Conservation (phyloP, 2,888 invertebrate genomes). For the Lapara coniferarum region DNA sequence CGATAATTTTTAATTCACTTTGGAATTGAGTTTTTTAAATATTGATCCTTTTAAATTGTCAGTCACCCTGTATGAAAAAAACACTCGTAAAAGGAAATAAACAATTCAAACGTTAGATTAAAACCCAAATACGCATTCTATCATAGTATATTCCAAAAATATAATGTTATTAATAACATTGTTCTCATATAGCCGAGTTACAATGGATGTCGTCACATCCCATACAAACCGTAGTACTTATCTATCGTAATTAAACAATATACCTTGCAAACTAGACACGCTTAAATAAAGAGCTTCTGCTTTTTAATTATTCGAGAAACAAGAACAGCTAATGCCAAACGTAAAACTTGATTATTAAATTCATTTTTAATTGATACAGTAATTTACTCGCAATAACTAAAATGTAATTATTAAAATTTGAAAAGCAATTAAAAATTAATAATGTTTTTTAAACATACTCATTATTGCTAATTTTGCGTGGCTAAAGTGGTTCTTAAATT, state of each 20-base stretch:
- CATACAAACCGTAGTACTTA: slow-evolving; percentile 24
- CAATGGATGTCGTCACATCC: slow-evolving; percentile 12
- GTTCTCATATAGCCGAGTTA: slow-evolving; percentile 56
- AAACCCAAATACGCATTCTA: slow-evolving; percentile 48
- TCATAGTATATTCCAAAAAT: slow-evolving; percentile 81
- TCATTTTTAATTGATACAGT: too few relatives aligned
- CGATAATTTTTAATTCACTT: too few relatives aligned
- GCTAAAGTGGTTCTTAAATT: too few relatives aligned
- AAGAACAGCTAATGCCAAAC: neutral
- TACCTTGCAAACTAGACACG: slow-evolving; percentile 23
- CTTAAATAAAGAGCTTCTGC: slow-evolving; percentile 28
- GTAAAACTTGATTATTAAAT: too few relatives aligned
- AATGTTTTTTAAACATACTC: too few relatives aligned
- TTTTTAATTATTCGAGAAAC: slow-evolving; percentile 11
- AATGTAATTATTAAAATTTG: too few relatives aligned
- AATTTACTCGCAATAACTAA: too few relatives aligned
- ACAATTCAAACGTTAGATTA: slow-evolving; percentile 1
- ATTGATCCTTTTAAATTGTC: too few relatives aligned
- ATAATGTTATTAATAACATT: slow-evolving; percentile 78
- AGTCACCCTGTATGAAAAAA: neutral
- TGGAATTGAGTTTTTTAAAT: too few relatives aligned
- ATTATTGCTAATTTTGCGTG: too few relatives aligned
- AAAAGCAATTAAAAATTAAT: too few relatives aligned
- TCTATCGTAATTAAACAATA: slow-evolving; percentile 20
- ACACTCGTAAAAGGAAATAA: neutral